These are phyloP conservation scores for Hedychridium roseum DNA, from an alignment of 2,888 invertebrate genomes.

Conservation along the genomic window DNA sequence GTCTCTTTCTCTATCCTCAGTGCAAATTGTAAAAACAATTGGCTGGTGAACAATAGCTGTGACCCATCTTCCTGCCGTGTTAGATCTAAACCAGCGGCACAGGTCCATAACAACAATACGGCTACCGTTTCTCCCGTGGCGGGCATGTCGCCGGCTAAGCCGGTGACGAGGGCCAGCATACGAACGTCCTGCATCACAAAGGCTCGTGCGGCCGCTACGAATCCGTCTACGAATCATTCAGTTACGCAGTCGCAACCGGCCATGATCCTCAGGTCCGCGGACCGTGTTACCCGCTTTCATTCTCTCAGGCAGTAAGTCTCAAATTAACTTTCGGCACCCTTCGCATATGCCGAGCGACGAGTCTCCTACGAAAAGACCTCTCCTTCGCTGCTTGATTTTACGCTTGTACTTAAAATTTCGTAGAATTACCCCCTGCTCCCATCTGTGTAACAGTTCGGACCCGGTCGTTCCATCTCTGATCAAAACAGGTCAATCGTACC, in stretches of 20 bases:
- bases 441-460: too few species aligned
- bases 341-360: too few species aligned
- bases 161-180: conserved; percentile 54
- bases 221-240: conserved; percentile 48
- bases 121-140: conserved; percentile 38
- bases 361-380: too few species aligned
- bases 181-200: conserved; percentile 45
- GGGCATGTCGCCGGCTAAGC: conserved; percentile 45
- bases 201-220: conserved; percentile 35
- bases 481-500: too few species aligned
- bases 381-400: too few species aligned
- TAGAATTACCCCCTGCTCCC: too few species aligned
- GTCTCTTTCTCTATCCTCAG: conserved; percentile 17
- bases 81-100: conserved; percentile 51
- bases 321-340: too few species aligned
- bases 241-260: conserved; percentile 46
- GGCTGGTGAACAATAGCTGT: conserved; percentile 51
- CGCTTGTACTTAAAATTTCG: too few species aligned
- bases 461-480: too few species aligned
- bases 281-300: conserved; percentile 55
- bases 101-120: conserved; percentile 40
- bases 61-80: conserved; percentile 50
- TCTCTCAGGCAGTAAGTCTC: conserved; percentile 59
- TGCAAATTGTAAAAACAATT: conserved; percentile 51
- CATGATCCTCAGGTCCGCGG: conserved; percentile 56